phyloP scores from a whole-genome alignment of 2,888 invertebrate genomes.

The Melinopterus prodromus region DNA sequence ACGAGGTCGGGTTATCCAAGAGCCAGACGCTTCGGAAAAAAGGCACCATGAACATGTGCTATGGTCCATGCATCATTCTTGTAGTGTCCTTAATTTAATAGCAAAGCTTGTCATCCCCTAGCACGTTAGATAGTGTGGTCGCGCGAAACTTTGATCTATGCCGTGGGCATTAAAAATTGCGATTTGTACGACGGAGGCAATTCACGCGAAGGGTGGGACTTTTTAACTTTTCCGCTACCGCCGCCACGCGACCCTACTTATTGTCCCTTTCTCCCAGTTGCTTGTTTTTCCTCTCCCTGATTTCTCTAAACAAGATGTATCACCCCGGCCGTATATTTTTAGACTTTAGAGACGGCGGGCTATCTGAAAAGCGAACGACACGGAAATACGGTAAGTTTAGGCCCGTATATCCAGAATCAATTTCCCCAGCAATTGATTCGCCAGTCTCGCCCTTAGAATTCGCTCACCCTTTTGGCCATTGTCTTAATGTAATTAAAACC shows the following conservation, averaged over 20 bases:
- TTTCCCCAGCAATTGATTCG: not conserved
- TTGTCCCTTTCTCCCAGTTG: not conserved
- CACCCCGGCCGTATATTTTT: not conserved
- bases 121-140: not conserved
- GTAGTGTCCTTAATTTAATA: not conserved
- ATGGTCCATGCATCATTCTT: not conserved
- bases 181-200: not conserved
- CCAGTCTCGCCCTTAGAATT: not conserved
- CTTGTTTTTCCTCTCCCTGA: not conserved
- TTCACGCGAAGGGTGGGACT: not conserved
- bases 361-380: not conserved
- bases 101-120: not conserved
- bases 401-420: not conserved
- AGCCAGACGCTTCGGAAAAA: not conserved
- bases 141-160: not conserved
- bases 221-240: not conserved
- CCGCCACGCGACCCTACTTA: not conserved
- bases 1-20: not conserved
- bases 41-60: not conserved
- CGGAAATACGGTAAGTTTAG: not conserved
- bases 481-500: not conserved
- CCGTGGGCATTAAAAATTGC: not conserved
- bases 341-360: not conserved
- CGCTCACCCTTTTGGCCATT: not conserved
- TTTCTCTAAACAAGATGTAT: constrained; percentile 4